These are phyloP conservation scores for Aradus depressus DNA, from an alignment of 2,888 invertebrate genomes.

Conservation along the genomic window DNA sequence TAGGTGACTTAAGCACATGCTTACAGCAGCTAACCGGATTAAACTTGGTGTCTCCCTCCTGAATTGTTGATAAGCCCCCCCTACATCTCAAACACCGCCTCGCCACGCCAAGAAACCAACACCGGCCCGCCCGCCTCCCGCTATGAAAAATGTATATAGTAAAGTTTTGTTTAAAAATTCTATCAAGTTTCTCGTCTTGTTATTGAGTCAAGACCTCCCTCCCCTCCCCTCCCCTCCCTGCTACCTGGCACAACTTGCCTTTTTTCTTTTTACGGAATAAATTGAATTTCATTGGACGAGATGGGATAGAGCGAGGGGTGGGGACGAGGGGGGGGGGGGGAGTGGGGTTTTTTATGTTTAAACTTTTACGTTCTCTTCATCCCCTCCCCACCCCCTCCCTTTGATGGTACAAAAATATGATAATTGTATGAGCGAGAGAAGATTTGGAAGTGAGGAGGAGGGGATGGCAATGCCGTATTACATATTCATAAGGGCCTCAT, in stretches of 20 bases:
- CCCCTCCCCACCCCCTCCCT: slow-evolving; percentile 21
- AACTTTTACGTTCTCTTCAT: slow-evolving; percentile 30
- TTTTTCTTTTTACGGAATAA: slow-evolving; percentile 24
- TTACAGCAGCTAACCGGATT: background rate
- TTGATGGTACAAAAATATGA: slow-evolving; percentile 34
- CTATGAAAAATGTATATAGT: slow-evolving; percentile 31
- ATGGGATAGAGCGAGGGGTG: slow-evolving; percentile 12
- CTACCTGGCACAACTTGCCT: slow-evolving; percentile 10
- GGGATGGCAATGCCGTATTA: background rate
- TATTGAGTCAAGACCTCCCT: slow-evolving; percentile 26
- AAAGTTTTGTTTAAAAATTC: slow-evolving; percentile 32
- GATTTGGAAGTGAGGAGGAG: no score
- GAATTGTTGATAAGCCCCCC: no score
- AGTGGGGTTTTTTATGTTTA: slow-evolving; percentile 22
- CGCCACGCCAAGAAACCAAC: slow-evolving; percentile 12
- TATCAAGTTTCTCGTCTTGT: slow-evolving; percentile 30
- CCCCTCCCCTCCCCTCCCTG: slow-evolving; percentile 3
- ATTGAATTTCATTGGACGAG: slow-evolving; percentile 28
- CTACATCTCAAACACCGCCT: no score
- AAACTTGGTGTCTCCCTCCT: background rate
- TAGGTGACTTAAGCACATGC: background rate
- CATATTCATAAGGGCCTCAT: slow-evolving; percentile 19
- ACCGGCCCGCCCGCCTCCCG: slow-evolving; percentile 8
- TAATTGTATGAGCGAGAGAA: slow-evolving; percentile 31
- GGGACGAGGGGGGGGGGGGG: slow-evolving; percentile 15